Evolutionary conservation across 2,888 invertebrate genomes (phyloP), one percentile per base, ranked within the genome.

Genomic region (Hemistola chrysoprasaria): DNA sequence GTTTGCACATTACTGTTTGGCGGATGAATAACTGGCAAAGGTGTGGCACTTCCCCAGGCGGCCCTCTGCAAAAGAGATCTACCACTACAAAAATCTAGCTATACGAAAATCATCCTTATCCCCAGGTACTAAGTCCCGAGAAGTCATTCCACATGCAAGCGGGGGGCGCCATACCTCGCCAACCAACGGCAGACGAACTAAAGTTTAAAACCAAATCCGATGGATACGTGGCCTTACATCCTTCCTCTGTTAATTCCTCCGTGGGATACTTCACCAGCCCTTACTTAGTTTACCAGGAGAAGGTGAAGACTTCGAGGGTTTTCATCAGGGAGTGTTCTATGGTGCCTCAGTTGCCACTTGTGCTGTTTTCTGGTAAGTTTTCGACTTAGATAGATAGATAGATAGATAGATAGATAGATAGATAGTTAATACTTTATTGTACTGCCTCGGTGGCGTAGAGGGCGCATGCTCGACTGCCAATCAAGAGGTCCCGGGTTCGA

Each of bases 281-380:
- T 0, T 96, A 94, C 65, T 71, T 96, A 25, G 93, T 95, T 11
- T 96, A 93, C 64, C 95, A 95, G 67, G 96, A 96, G 71, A 96
- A 96, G 73, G 92, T 95, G 9, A 94, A 94, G 68, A 96, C 96
- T 0, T 93, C 93, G 1, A 90, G 92, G 59, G 93, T 96, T 21
- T 96, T 93, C 63, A 94, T 96, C 10, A 87, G 95, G 24, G 95
- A 95, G 64, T 93, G 95, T 54, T 94, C 95, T 0, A 94, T 95
- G 94, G 92, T 95, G 24, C 94, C 95, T 0, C 90, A 93, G 49
- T 70, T 95, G 43, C 92, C 95, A 0, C 72, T 96, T 22, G 92
- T 95, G 1, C 65, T 95, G 30, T 94, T 94, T 64, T 91, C 89
- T 27, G 89, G 89, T 90, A 24, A 60, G 68, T 52, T 3, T 16